Percentiles rank a stretch among this genome's conserved stretches.
Conservation (phyloP, 2,113 vertebrate genomes). For the Sturnira hondurensis region DNA sequence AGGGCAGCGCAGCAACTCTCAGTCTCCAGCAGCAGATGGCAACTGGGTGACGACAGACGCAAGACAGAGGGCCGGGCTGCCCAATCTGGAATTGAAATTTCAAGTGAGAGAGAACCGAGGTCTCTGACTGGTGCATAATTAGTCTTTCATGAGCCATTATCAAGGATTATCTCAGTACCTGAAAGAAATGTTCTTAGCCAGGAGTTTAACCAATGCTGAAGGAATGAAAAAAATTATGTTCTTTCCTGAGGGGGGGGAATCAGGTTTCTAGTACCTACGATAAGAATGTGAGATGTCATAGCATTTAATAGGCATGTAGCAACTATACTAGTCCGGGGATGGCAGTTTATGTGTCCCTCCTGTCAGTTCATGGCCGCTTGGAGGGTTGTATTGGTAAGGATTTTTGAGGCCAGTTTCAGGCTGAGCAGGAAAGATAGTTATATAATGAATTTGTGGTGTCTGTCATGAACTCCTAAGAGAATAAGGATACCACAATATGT, state of each 20-base stretch:
- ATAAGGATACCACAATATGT: neutral
- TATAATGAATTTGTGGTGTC: neutral
- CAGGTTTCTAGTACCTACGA: neutral
- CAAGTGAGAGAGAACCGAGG: neutral
- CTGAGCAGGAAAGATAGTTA: neutral
- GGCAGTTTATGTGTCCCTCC: neutral
- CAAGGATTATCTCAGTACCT: neutral
- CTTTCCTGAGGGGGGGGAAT: neutral
- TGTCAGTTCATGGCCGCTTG: neutral
- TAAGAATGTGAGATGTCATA: neutral
- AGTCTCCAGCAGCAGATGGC: conserved; percentile 5
- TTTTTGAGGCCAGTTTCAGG: neutral
- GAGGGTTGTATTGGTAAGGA: neutral
- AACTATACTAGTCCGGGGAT: neutral
- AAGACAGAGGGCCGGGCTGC: neutral
- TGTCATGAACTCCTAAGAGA: neutral
- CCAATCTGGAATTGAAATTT: neutral
- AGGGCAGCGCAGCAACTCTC: neutral
- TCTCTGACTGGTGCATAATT: neutral
- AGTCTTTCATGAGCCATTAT: neutral
- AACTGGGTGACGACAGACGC: neutral
- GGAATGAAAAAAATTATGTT: neutral
- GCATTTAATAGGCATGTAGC: neutral
- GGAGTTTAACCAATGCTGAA: neutral
- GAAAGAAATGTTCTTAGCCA: neutral